Base-by-base conservation (phyloP, 2,113 vertebrate species). In the Grallaria varia region DNA sequence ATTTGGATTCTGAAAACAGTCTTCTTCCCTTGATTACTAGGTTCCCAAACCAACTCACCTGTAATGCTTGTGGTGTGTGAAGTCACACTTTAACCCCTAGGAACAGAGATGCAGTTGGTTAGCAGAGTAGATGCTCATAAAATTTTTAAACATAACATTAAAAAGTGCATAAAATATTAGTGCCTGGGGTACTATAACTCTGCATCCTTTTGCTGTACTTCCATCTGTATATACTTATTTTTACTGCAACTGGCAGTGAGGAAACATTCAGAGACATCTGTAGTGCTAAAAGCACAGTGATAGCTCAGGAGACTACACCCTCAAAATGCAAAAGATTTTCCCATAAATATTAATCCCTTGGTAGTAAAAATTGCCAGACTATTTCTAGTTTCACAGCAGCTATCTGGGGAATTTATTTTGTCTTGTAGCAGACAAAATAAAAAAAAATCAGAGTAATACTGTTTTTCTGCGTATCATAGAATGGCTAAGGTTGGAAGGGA, bases 91-190 rank as follows among this genome's bases (percentile, higher is more conserved):
- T 47, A 94, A 90, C 55, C 18, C 47, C n/a, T 25, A 72, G 60
- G 47, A 90, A 91, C 2, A 64, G 31, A 92, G 47, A 72, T 37
- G 37, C 89, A 71, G 42, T 87, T 71, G 12, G 30, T 87, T 86
- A 85, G 25, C 14, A 82, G 53, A 91, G 68, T 77, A 71, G 76
- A 56, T 72, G 11, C 30, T 94, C 56, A 81, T 94, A 75, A 85
- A 90, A 81, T 82, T 96, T 95, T 95, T 92, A 84, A 96, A 95
- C 1, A 2, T 86, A 91, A 55, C 18, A 11, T 96, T 93, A 80
- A 96, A 90, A 96, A 91, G 31, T 71, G 42, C 94, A 95, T 96
- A 90, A 93, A 90, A 89, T 93, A 89, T 93, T 89, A 91, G 84
- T 80, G 84, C 75, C 77, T 87, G 60, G 44, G 60, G 75, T 95